Percentiles rank a stretch among this genome's conserved stretches.
These are phyloP conservation scores for Tinea semifulvella DNA, from an alignment of 2,888 invertebrate species.

Conservation along the genomic window DNA sequence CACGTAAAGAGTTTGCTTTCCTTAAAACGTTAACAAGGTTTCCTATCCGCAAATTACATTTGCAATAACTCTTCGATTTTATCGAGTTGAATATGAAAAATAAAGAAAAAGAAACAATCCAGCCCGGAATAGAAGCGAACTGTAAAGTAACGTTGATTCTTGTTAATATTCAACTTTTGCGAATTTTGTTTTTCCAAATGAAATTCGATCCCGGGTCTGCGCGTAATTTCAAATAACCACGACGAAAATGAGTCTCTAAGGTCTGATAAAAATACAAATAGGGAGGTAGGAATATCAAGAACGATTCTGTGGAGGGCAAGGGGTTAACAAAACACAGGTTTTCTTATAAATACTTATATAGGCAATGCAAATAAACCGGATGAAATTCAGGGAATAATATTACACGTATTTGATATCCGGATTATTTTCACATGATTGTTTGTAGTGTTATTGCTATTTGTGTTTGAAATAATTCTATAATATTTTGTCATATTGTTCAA, in stretches of 20 bases:
- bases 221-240: conserved; percentile 22
- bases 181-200: conserved; percentile 16
- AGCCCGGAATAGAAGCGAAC: background rate
- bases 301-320: conserved; percentile 14
- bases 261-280: conserved; percentile 21
- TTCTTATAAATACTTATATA: conserved; percentile 10
- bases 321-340: conserved; percentile 7
- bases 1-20: no score
- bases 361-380: conserved; percentile 7
- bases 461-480: no score
- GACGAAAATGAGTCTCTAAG: conserved; percentile 20
- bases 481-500: no score
- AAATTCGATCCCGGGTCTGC: conserved; percentile 14
- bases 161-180: conserved; percentile 15
- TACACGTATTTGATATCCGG: no score
- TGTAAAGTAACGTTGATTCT: conserved; percentile 12
- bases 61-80: no score
- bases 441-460: no score
- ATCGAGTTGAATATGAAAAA: no score
- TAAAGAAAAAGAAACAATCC: background rate
- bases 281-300: conserved; percentile 18
- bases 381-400: background rate
- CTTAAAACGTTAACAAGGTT: no score
- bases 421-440: no score
- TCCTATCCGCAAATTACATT: no score